Base-by-base conservation (phyloP, 2,113 vertebrate genomes). In the Morone chrysops region DNA sequence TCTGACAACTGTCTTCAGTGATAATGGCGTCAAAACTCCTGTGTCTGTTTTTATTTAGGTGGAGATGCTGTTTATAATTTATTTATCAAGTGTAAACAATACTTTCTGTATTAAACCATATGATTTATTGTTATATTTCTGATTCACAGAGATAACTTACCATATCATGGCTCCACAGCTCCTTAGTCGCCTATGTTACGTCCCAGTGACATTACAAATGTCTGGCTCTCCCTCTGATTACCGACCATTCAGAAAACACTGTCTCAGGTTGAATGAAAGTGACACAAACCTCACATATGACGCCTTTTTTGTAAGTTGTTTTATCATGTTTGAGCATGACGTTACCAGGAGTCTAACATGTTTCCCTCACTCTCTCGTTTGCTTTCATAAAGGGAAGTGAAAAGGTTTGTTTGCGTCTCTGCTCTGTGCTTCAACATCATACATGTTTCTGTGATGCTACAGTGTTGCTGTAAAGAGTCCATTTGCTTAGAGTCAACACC, bases 341-440 rank as follows among this genome's bases (percentile, higher is more conserved):
- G 31, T 54, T 83, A 16, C 76, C 38, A 51, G 65, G 43, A 83
- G 74, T 93, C 80, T 94, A 90, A 92, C 83, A 47, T 92, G 25
- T 92, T 72, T 92, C 73, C 87, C 40, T 84, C 88, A 66, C 87
- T 92, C 80, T 94, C 75, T 91, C 84, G 20, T 89, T 91, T 93
- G 94, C 94, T 91, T 74, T 91, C 94, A 78, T 88, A 91, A 95
- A 96, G 95, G 95, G 94, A 92, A 96, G 94, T 84, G 95, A 96
- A 92, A 96, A 96, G 95, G 95, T 96, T 95, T 88, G 95, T 94
- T 31, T 80, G 61, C 75, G 66, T 86, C 56, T 92, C 69, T 67
- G 59, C 88, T 89, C 70, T 80, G 78, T 80, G 79, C 81, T 71
- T 86, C 56, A 25, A 77, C 84, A 41, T 85, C 71, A 47, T 79